These are phyloP conservation scores for Teinopalpus imperialis DNA, from an alignment of 2,888 invertebrate genomes.

Conservation along the genomic window DNA sequence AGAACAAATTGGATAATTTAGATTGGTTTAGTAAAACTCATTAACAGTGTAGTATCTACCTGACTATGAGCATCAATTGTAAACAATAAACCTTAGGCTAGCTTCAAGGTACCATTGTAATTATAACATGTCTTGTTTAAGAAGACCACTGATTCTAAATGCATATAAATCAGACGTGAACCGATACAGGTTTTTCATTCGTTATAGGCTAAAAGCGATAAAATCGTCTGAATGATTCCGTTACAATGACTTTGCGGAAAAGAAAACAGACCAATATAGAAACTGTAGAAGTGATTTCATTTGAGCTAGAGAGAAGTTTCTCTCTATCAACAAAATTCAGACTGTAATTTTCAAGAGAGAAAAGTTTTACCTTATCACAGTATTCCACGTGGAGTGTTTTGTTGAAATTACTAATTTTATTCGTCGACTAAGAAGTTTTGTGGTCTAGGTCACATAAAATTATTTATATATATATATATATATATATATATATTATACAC, in stretches of 20 bases:
- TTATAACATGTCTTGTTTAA: constrained; percentile 14
- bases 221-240: constrained; percentile 36
- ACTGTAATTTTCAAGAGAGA: constrained; percentile 74
- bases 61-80: constrained; percentile 8
- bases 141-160: constrained; percentile 14
- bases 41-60: constrained; percentile 2
- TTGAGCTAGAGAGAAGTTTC: constrained; percentile 73
- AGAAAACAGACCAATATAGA: constrained; percentile 59
- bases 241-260: constrained; percentile 54
- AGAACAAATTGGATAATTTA: background rate
- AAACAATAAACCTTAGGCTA: constrained; percentile 13
- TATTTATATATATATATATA: too few species aligned
- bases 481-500: too few species aligned
- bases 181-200: constrained; percentile 18
- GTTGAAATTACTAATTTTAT: constrained; percentile 68
- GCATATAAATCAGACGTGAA: constrained; percentile 13
- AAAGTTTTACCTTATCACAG: constrained; percentile 76
- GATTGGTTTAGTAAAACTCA: background rate
- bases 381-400: constrained; percentile 78
- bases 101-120: constrained; percentile 5
- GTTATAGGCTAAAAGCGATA: constrained; percentile 13
- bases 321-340: constrained; percentile 75
- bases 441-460: too few species aligned
- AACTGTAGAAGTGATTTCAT: constrained; percentile 71
- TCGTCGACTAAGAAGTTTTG: constrained; percentile 45